Base-by-base conservation (phyloP, 2,113 vertebrate genomes). In the Passerina amoena region DNA sequence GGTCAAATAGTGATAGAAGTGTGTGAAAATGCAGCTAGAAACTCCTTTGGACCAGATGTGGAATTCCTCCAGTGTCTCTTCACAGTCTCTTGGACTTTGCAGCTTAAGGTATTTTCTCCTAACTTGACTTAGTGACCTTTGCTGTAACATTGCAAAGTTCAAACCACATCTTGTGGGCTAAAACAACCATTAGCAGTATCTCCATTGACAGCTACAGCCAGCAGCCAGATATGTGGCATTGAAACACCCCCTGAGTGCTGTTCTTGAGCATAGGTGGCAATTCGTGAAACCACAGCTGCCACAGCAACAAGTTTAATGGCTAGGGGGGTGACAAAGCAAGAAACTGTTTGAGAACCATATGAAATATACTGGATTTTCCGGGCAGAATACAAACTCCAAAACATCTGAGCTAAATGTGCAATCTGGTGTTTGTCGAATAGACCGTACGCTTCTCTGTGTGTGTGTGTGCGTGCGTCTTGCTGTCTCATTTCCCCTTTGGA, bases 401-500 rank as follows among this genome's bases (percentile, higher is more conserved):
- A 61, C 27, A 73, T 23, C n/a, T 30, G 19, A 54, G 17, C 9
- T 50, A 75, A 59, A n/a, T 57, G 13, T 17, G 22, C 38, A 10
- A 15, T 14, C 30, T 69, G 38, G 10, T 16, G 1, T 42, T 65
- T 48, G 51, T 40, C 17, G 63, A 30, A 33, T 15, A 70, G 42
- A 33, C 30, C 10, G 2, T 11, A 19, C 0, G 0, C 10, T 78
- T 73, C 21, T 27, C 8, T 50, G 48, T 50, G 9, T 33, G 10
- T 24, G 13, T n/a, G 16, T 19, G 15, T 16, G 16, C 14, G 31
- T 56, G 28, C 61, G 38, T 56, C 23, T 54, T 77, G 27, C 66
- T 37, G 12, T 68, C 18, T 86, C 37, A 28, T 15, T 70, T 76
- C 45, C 9, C 5, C 42, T 64, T 90, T 63, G 33, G 25, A 93